These are phyloP conservation scores for Chloromyia formosa DNA, from an alignment of 2,888 invertebrate species.

Conservation along the genomic window DNA sequence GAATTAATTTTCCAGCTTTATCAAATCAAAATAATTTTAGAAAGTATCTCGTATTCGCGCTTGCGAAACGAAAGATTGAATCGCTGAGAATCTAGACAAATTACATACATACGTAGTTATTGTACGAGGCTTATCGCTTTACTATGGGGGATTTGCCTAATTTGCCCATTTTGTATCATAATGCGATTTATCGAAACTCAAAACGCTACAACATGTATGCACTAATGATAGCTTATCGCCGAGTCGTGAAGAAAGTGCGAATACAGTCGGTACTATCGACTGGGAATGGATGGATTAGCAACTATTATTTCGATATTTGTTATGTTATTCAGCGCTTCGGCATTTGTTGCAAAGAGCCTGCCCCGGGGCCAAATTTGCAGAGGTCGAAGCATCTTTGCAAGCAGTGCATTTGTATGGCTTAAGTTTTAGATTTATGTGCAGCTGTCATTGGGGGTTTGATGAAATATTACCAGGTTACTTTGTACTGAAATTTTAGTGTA, in stretches of 20 bases:
- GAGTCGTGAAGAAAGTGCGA: not conserved
- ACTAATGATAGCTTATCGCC: not conserved
- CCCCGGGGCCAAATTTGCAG: too few species aligned
- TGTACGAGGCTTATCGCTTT: not conserved
- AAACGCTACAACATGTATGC: not conserved
- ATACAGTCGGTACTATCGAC: not conserved
- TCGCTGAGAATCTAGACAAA: not conserved
- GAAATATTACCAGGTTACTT: too few species aligned
- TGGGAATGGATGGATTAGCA: not conserved
- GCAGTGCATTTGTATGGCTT: too few species aligned
- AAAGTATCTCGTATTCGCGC: not conserved
- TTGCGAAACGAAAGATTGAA: not conserved
- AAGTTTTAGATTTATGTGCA: too few species aligned
- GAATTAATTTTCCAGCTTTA: not conserved
- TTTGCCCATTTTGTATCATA: not conserved
- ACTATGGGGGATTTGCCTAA: not conserved
- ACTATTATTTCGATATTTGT: not conserved
- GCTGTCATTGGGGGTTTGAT: too few species aligned
- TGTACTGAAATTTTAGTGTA: too few species aligned
- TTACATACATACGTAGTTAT: not conserved
- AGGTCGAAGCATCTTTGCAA: too few species aligned
- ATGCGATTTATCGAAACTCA: not conserved
- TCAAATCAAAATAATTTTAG: not conserved
- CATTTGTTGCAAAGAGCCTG: too few species aligned
- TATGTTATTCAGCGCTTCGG: not conserved